phyloP scores from a whole-genome alignment of 1,140 invertebrate genomes.

The Bursaphelenchus mucronatus region DNA sequence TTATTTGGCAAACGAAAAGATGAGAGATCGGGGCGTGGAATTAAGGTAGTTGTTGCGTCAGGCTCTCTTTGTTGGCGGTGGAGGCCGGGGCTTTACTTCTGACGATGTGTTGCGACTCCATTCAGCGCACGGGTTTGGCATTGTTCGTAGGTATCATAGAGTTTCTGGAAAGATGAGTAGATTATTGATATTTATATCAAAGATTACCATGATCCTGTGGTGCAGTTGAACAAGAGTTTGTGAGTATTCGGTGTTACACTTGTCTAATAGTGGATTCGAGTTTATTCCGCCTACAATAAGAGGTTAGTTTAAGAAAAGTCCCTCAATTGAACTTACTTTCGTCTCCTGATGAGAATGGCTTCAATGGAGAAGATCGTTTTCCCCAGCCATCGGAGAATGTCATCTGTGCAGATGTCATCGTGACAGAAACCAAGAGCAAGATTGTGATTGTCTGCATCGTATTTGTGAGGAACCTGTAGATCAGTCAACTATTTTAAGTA shows the following conservation, averaged over 20 bases:
- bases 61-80: neutral
- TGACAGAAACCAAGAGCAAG: too few species aligned
- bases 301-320: conserved; percentile 2
- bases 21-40: too few species aligned
- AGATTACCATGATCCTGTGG: conserved; percentile 44
- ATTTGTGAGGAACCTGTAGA: too few species aligned
- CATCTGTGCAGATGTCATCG: conserved; percentile 30
- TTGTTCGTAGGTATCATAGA: conserved; percentile 37
- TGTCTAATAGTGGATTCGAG: conserved; percentile 28
- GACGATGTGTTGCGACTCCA: neutral
- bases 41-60: neutral
- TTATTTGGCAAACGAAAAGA: too few species aligned
- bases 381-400: conserved; percentile 49
- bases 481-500: too few species aligned
- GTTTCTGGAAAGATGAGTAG: conserved; percentile 15
- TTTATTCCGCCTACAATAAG: conserved; percentile 21
- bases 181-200: neutral
- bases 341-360: conserved; percentile 10
- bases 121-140: conserved; percentile 23
- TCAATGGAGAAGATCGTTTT: conserved; percentile 29
- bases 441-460: too few species aligned
- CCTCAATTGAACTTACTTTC: neutral
- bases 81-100: conserved; percentile 5
- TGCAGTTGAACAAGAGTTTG: conserved; percentile 39
- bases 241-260: conserved; percentile 34